Base-by-base conservation (phyloP, 2,113 vertebrate genomes). In the Drymodes brunneopygia region DNA sequence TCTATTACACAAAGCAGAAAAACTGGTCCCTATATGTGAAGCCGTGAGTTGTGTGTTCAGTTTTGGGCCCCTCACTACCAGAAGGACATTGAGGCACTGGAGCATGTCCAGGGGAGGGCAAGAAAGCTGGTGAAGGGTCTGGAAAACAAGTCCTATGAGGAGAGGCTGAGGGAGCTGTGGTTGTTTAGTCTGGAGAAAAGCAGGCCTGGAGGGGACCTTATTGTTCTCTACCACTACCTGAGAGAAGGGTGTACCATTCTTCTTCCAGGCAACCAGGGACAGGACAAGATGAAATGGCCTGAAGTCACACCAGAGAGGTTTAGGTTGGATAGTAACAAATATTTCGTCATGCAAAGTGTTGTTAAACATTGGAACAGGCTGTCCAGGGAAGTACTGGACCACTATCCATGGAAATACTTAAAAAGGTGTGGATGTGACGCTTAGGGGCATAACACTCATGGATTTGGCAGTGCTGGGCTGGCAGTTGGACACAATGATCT, bases 41-140 rank as follows among this genome's bases (percentile, higher is more conserved):
- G 24, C 19, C 1, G 0, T 40, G 0, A 82, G 15, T 21, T 0
- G 0, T 44, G 6, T 27, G 31, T 35, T 82, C 36, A 28, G 7
- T 25, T 81, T 40, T 53, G 29, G 27, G 20, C 9, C 7, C 4
- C 50, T 69, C 31, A 21, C 18, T 35, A 36, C 17, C 20, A 53
- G 33, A 92, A 54, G 5, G 56, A 61, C 23, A 18, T 2, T 15
- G 35, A 70, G 38, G 29, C 24, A 12, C 19, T 88, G 51, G 25
- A 64, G 7, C 0, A 0, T 12, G 4, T 31, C 35, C 50, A 42
- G 16, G 85, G 57, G 73, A 56, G 7, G 18, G 9, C 38, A 50
- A 14, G 1, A 2, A 36, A 77, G 6, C 31, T 91, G 44, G 5
- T 25, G 44, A 64, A 27, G 29, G 11, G 7, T 31, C 22, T 64